Percentiles rank a stretch among this genome's conserved stretches.
These are phyloP conservation scores for Apocheima hispidaria DNA, from an alignment of 2,888 invertebrate genomes.

Conservation along the genomic window DNA sequence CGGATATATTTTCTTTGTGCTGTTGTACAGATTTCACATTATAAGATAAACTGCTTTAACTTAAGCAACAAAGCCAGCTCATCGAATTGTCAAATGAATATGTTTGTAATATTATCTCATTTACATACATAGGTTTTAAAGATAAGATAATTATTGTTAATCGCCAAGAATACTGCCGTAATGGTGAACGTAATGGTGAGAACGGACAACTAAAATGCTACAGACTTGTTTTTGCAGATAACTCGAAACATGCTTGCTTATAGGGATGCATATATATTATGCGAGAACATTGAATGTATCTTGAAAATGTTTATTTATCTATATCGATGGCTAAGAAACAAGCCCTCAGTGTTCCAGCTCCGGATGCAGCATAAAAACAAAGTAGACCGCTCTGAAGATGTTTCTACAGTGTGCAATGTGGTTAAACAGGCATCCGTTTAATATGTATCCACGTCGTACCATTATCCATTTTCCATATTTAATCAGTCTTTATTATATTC, in stretches of 20 bases:
- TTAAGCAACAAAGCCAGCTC: constrained; percentile 2
- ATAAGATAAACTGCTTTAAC: constrained; percentile 3
- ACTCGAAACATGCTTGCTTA: too few relatives aligned
- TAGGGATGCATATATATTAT: too few relatives aligned
- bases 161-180: too few relatives aligned
- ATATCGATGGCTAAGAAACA: too few relatives aligned
- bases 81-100: constrained; percentile 14
- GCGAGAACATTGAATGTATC: too few relatives aligned
- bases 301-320: too few relatives aligned
- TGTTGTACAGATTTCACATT: constrained; percentile 31
- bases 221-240: too few relatives aligned
- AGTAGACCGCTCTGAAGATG: too few relatives aligned
- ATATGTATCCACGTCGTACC: constrained; percentile 12
- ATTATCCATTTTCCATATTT: constrained; percentile 6
- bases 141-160: constrained; percentile 12
- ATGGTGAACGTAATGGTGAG: too few relatives aligned
- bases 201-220: too few relatives aligned
- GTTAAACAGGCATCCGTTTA: neutral
- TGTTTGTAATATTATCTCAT: constrained; percentile 16
- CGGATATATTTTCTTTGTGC: constrained; percentile 41
- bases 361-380: too few relatives aligned
- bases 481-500: constrained; percentile 7
- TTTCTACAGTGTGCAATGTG: neutral
- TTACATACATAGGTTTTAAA: constrained; percentile 6
- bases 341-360: too few relatives aligned